phyloP scores from a whole-genome alignment of 2,113 vertebrate species.

The Oreocharis arfaki region DNA sequence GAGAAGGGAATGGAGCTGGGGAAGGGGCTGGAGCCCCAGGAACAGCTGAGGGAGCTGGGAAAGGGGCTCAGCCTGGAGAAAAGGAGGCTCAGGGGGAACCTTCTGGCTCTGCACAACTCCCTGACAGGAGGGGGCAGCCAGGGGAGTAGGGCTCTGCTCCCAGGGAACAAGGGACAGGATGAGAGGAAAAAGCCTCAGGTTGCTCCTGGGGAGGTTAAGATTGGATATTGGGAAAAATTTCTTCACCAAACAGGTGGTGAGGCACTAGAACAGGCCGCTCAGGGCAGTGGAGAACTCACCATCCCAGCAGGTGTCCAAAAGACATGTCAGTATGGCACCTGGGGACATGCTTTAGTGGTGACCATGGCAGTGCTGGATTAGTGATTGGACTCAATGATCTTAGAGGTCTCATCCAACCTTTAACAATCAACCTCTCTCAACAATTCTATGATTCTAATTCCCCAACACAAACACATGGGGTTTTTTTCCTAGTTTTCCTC shows the following conservation, averaged over 20 bases:
- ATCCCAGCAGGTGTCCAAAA: neutral
- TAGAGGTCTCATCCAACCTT: neutral
- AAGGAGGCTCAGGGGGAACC: neutral
- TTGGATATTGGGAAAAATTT: neutral
- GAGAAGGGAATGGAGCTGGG: neutral
- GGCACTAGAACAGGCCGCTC: neutral
- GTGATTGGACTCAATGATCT: neutral
- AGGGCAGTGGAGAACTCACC: neutral
- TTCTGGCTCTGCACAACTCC: neutral
- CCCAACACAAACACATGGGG: neutral
- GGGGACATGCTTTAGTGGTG: neutral
- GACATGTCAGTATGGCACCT: neutral
- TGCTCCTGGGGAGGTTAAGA: neutral
- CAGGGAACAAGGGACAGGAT: neutral
- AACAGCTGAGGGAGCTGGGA: neutral
- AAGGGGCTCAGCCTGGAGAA: neutral
- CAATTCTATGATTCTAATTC: neutral
- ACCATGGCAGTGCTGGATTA: neutral
- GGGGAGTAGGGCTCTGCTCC: accelerated
- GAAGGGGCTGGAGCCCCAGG: neutral
- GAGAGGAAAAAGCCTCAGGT: neutral
- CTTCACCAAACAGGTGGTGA: neutral
- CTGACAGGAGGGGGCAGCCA: accelerated
- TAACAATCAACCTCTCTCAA: neutral
- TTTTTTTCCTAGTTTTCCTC: conserved; percentile 28